phyloP scores from a whole-genome alignment of 92 coral and sea anemone species.

The Epizoanthus rinbou region DNA sequence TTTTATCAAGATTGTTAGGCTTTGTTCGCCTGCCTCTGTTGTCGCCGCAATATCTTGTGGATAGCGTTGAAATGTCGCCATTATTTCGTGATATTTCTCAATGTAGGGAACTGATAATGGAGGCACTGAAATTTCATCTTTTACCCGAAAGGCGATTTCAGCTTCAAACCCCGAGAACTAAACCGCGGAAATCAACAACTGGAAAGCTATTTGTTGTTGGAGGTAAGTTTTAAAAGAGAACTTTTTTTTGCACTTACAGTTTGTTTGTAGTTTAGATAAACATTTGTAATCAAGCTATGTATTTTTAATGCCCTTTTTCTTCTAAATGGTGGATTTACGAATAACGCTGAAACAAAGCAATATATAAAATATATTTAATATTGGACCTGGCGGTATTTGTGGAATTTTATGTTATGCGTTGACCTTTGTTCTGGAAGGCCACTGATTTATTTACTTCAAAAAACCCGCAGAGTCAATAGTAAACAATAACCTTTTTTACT shows the following conservation, averaged over 20 bases:
- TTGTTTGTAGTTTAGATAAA: background rate
- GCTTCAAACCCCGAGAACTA: constrained; percentile 78
- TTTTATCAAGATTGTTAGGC: constrained; percentile 64
- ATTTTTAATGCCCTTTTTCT: too few species aligned
- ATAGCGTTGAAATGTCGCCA: constrained; percentile 89
- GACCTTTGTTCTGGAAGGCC: background rate
- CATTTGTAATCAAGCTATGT: background rate
- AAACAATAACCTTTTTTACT: background rate
- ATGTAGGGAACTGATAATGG: constrained; percentile 87
- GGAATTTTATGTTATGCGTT: background rate
- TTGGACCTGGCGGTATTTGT: background rate
- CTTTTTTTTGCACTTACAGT: background rate
- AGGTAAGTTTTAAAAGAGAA: constrained; percentile 67
- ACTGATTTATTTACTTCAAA: background rate
- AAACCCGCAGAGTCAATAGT: background rate
- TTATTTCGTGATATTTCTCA: constrained; percentile 76
- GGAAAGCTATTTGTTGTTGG: constrained; percentile 95
- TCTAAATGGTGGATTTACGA: too few species aligned
- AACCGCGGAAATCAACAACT: constrained; percentile 86
- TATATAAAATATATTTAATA: background rate
- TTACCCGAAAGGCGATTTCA: constrained; percentile 88
- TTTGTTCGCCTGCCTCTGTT: constrained; percentile 82
- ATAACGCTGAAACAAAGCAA: background rate
- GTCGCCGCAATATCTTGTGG: constrained; percentile 81
- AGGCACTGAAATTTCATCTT: constrained; percentile 96